phyloP scores from a whole-genome alignment of 2,113 vertebrate genomes.

The Bufo gargarizans region DNA sequence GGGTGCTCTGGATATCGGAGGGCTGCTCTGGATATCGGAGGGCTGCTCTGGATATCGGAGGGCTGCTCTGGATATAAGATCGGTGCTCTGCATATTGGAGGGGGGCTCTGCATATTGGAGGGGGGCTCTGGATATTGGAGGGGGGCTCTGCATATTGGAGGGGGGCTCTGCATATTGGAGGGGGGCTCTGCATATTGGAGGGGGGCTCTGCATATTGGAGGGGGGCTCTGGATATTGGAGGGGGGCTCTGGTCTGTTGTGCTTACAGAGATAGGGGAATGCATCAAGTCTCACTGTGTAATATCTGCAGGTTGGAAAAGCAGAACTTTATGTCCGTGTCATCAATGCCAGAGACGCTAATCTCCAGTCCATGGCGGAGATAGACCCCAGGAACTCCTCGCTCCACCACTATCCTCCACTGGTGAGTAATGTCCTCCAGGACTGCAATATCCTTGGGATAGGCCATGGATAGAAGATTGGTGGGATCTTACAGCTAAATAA shows the following conservation, averaged over 20 bases:
- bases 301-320: slow-evolving; percentile 68
- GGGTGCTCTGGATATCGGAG: too few species aligned
- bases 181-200: background rate
- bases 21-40: background rate
- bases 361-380: slow-evolving; percentile 67
- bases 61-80: background rate
- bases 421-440: slow-evolving; percentile 61
- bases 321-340: slow-evolving; percentile 75
- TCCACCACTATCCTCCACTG: slow-evolving; percentile 71
- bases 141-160: background rate
- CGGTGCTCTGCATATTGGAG: background rate
- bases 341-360: slow-evolving; percentile 74
- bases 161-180: background rate
- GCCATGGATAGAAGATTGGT: background rate
- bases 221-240: background rate
- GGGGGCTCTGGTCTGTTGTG: too few species aligned
- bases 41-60: background rate
- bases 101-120: background rate
- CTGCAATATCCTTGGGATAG: background rate
- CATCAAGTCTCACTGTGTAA: background rate
- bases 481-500: too few species aligned
- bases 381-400: slow-evolving; percentile 63
- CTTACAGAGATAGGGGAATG: too few species aligned
- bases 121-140: background rate
- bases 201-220: background rate